Conservation (phyloP, 2,888 invertebrate species). For the Eupithecia insigniata region DNA sequence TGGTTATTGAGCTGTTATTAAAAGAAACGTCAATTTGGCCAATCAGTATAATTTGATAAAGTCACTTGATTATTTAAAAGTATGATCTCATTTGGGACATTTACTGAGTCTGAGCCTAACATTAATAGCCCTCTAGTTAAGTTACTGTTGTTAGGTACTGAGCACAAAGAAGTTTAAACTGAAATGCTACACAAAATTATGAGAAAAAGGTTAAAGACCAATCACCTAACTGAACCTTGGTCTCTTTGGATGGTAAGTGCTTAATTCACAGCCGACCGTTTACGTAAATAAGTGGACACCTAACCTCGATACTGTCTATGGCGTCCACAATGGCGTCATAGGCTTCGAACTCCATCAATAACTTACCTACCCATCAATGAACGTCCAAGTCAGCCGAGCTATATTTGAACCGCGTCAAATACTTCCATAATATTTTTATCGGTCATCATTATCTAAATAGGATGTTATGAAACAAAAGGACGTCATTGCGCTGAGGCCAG, state of each 20-base stretch:
- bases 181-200: conserved; percentile 21
- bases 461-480: conserved; percentile 65
- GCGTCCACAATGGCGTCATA: conserved; percentile 49
- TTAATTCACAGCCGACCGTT: conserved; percentile 33
- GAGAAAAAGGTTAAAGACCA: conserved; percentile 30
- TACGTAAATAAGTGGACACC: conserved; percentile 36
- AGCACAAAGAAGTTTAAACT: conserved; percentile 12
- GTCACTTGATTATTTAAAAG: conserved; percentile 15
- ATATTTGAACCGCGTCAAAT: conserved; percentile 57
- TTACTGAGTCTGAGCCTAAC: conserved; percentile 2
- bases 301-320: conserved; percentile 34
- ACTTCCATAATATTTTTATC: conserved; percentile 61
- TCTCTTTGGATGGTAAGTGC: conserved; percentile 32
- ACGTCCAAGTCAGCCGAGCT: conserved; percentile 49
- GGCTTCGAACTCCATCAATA: conserved; percentile 51
- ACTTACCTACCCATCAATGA: conserved; percentile 46
- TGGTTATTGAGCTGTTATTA: conserved; percentile 45
- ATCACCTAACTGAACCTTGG: conserved; percentile 31
- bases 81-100: conserved; percentile 18
- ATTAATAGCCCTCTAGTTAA: not conserved
- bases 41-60: conserved; percentile 32
- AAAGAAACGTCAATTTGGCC: conserved; percentile 35
- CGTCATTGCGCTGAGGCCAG: conserved; percentile 61
- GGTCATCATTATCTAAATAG: conserved; percentile 67
- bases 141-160: not conserved